A percentile compares a stretch with the other conserved stretches of the same genome.
These are phyloP conservation scores for human (Homo sapiens) DNA, from an alignment of 2,113 vertebrate species.

Conservation along the genomic window DNA sequence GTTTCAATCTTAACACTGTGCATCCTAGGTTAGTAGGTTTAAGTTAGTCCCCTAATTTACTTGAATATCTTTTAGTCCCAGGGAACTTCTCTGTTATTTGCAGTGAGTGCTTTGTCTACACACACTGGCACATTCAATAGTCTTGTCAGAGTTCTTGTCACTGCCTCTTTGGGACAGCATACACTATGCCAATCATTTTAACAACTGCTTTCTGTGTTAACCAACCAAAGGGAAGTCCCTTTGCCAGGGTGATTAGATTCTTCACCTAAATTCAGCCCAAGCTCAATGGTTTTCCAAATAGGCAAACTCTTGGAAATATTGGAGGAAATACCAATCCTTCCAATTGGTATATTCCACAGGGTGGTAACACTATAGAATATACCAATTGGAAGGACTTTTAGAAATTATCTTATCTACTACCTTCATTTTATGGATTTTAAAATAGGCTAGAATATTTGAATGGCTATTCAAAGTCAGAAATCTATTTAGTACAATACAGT, in stretches of 20 bases:
- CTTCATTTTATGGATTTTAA: slow-evolving; percentile 39
- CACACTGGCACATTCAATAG: too few species aligned
- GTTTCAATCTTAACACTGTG: slow-evolving; percentile 52
- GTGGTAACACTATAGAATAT: not conserved
- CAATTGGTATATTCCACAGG: not conserved
- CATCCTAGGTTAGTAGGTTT: slow-evolving; percentile 53
- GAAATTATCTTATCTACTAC: not conserved
- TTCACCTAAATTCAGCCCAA: slow-evolving; percentile 7
- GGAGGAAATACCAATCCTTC: too few species aligned
- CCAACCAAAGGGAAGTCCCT: not conserved
- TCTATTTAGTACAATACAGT: not conserved
- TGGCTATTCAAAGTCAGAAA: not conserved
- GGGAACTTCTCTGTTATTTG: slow-evolving; percentile 28
- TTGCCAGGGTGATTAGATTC: not conserved
- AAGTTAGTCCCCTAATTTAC: slow-evolving; percentile 48
- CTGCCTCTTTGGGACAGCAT: too few species aligned
- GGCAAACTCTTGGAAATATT: not conserved
- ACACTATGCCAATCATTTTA: too few species aligned
- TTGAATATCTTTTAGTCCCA: slow-evolving; percentile 47
- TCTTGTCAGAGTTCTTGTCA: too few species aligned
- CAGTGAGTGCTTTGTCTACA: not conserved
- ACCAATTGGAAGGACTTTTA: not conserved
- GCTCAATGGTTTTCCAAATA: not conserved
- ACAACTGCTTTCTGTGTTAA: too few species aligned
- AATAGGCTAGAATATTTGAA: not conserved